Conservation (phyloP, 1,140 invertebrate genomes). For the Ostrea edulis region DNA sequence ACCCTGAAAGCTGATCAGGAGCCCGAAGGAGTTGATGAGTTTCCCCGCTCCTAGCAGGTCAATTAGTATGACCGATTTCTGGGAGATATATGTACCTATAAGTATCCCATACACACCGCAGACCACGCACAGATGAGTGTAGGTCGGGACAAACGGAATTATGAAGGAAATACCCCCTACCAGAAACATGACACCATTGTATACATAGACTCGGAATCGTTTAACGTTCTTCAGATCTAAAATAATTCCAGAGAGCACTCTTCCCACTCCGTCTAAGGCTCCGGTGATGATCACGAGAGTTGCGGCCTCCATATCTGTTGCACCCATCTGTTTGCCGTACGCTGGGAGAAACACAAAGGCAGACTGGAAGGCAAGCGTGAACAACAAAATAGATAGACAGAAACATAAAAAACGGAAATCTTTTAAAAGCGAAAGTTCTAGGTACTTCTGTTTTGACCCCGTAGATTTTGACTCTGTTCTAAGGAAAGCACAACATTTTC, state of each 20-base stretch:
- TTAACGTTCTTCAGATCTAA: slow-evolving; percentile 65
- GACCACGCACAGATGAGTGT: slow-evolving; percentile 57
- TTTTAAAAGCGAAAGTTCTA: slow-evolving; percentile 68
- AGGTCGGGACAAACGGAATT: slow-evolving; percentile 60
- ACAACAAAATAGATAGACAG: slow-evolving; percentile 68
- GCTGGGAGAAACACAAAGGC: slow-evolving; percentile 72
- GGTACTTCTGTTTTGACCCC: slow-evolving; percentile 45
- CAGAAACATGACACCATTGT: slow-evolving; percentile 67
- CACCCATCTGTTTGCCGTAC: slow-evolving; percentile 64
- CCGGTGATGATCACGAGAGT: slow-evolving; percentile 67
- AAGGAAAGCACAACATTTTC: not conserved
- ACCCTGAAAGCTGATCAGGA: slow-evolving; percentile 95
- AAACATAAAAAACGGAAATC: slow-evolving; percentile 67
- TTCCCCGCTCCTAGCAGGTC: slow-evolving; percentile 95
- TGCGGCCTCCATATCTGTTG: slow-evolving; percentile 60
- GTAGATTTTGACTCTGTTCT: not conserved
- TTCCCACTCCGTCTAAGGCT: slow-evolving; percentile 64
- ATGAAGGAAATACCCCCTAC: slow-evolving; percentile 60
- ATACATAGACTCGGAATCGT: slow-evolving; percentile 64
- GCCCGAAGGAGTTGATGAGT: slow-evolving; percentile 94
- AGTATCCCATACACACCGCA: slow-evolving; percentile 67
- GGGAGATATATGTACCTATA: slow-evolving; percentile 84
- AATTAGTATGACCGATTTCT: slow-evolving; percentile 94
- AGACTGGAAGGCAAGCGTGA: slow-evolving; percentile 67
- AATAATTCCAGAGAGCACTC: slow-evolving; percentile 65